These are phyloP conservation scores for Uromys caudimaculatus DNA, from an alignment of 2,797 vertebrate genomes.

Conservation along the genomic window DNA sequence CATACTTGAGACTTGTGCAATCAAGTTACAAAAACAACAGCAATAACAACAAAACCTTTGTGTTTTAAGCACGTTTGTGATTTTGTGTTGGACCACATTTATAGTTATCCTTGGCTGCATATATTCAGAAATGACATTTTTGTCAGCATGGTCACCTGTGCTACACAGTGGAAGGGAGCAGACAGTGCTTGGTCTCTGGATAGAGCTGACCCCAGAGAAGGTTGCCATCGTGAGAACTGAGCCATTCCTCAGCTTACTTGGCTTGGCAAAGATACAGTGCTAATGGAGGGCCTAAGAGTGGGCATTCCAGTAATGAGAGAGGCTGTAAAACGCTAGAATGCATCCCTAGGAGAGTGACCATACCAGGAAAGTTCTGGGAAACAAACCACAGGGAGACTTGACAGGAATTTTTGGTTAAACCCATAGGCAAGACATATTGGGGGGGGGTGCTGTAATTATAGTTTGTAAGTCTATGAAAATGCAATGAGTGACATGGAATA, in stretches of 20 bases:
- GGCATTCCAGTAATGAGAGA: conserved; percentile 16
- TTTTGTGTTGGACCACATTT: not conserved
- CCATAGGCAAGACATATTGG: conserved; percentile 67
- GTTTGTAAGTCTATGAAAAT: conserved; percentile 71
- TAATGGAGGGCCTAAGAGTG: conserved; percentile 31
- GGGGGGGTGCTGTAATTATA: conserved; percentile 69
- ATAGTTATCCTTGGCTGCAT: not conserved
- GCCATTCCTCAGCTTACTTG: not conserved
- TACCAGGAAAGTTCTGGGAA: conserved; percentile 78
- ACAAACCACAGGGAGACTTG: conserved; percentile 71
- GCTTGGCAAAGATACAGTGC: conserved; percentile 50
- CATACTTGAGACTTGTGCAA: not conserved
- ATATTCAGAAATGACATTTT: conserved; percentile 25
- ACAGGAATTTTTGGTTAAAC: conserved; percentile 75
- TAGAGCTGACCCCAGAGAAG: not conserved
- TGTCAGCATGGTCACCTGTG: not conserved
- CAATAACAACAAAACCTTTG: not conserved
- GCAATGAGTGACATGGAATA: conserved; percentile 62
- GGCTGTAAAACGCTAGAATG: conserved; percentile 57
- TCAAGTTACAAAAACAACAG: not conserved
- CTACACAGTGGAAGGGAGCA: not conserved
- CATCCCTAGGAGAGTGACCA: conserved; percentile 61
- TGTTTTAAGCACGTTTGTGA: not conserved
- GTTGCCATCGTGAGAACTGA: not conserved
- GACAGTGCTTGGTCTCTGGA: not conserved